Percentiles rank a stretch among this genome's conserved stretches.
Evolutionary conservation across 2,797 vertebrate genomes (phyloP).

Genomic region (Champsocephalus gunnari): DNA sequence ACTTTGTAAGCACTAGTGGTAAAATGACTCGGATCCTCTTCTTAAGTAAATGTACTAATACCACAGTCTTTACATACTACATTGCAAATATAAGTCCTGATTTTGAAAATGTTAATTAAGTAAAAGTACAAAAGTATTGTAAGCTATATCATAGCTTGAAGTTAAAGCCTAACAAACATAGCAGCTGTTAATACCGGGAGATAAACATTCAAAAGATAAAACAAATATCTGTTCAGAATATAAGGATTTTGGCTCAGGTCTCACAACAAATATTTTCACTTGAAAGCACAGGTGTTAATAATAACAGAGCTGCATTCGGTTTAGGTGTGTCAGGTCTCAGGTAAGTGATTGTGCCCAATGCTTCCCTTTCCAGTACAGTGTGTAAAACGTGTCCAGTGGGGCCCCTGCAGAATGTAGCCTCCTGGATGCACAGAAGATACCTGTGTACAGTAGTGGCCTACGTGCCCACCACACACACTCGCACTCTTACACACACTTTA

Average conservation of each 20-base stretch:
- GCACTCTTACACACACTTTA: neutral
- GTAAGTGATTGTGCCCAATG: too few species aligned
- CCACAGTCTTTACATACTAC: too few species aligned
- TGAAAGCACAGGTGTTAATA: neutral
- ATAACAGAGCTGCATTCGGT: slow-evolving; percentile 2
- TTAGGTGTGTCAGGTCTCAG: neutral
- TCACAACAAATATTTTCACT: neutral
- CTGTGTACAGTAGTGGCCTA: neutral
- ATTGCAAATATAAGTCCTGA: too few species aligned
- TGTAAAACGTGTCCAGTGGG: neutral
- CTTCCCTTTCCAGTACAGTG: neutral
- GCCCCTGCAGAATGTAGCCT: neutral
- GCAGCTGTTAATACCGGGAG: too few species aligned
- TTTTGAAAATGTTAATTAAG: too few species aligned
- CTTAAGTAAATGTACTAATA: too few species aligned
- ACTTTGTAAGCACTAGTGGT: too few species aligned
- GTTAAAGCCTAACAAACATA: too few species aligned
- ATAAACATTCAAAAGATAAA: neutral
- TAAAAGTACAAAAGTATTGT: too few species aligned
- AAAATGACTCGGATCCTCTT: too few species aligned
- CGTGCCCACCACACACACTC: neutral
- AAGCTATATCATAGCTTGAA: too few species aligned
- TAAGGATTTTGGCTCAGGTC: neutral
- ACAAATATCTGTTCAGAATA: neutral
- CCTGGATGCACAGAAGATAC: neutral